These are phyloP conservation scores for Patiria pectinifera DNA, from an alignment of 53 echinoderm and acorn worm genomes.

Conservation along the genomic window DNA sequence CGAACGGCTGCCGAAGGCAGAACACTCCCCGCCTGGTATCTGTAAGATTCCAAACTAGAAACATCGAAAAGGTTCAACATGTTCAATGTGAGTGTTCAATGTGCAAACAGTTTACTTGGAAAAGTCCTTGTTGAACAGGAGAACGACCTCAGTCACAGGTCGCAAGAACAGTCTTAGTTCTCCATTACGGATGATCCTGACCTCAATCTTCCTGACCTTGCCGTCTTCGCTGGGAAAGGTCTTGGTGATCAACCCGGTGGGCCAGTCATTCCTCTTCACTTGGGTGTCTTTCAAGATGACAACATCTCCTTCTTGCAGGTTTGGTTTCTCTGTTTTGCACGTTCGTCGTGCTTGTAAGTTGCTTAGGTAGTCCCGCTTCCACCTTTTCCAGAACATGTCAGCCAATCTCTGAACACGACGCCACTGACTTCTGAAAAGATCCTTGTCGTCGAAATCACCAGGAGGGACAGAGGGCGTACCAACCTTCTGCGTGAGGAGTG, in stretches of 20 bases:
- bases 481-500: constrained; percentile 57
- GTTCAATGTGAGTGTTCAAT: no score
- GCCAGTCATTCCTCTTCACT: constrained; percentile 49
- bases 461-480: constrained; percentile 3
- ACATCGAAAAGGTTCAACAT: no score
- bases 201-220: constrained; percentile 44
- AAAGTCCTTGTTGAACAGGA: constrained; percentile 32
- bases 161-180: constrained; percentile 28
- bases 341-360: constrained; percentile 36
- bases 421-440: constrained; percentile 47
- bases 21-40: no score
- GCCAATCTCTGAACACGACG: constrained; percentile 49
- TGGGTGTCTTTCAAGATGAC: constrained; percentile 50
- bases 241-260: constrained; percentile 28
- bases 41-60: no score
- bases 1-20: no score
- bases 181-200: constrained; percentile 23
- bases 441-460: constrained; percentile 34
- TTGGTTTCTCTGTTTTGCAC: constrained; percentile 39
- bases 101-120: not conserved
- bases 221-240: constrained; percentile 32
- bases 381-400: constrained; percentile 55
- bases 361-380: constrained; percentile 42
- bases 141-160: constrained; percentile 39
- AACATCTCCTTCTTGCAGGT: constrained; percentile 55